Base-by-base conservation (phyloP, 2,888 invertebrate genomes). In the Drosophila anomalata region DNA sequence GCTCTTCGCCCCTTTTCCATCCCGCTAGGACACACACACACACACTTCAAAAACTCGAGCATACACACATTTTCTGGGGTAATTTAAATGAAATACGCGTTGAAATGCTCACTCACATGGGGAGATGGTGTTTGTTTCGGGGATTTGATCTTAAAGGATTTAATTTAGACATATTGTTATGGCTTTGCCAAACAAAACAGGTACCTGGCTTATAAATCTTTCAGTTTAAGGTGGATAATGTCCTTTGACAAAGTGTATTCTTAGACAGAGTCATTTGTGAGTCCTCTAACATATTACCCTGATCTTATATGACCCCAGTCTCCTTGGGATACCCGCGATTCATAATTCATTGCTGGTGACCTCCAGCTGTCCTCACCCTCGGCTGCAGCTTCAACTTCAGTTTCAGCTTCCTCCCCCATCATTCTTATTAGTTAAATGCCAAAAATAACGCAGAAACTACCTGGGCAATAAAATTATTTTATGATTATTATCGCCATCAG, bases 11-110 rank as follows among this genome's bases (percentile, higher is more conserved):
- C 41, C 54, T 51, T 47, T 54, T 52, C 39, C 51, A 51, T 5
- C 61, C 55, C 63, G 73, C 6, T 11, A 73, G 66, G 66, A 76
- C 80, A 63, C 74, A 76, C 59, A 76, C 59, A 39, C 14, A 14
- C 55, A 61, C 58, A 57, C 48, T 41, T n/a, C 20, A 44, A 41
- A 56, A 44, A 56, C 11, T 46, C 31, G 14, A 50, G 42, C 42
- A 79, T 81, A 78, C 70, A 79, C 70, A 85, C 41, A n/a, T 17
- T 42, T 85, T 82, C 24, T 67, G 52, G 63, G 69, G 82, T 79
- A 82, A 81, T 81, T 81, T 85, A 82, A 85, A 85, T 81, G 82
- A 82, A 85, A 85, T 82, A 79, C 85, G 62, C 68, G 70, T 22
- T 66, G 79, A 75, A 72, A 75, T 82, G 74, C 59, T 52, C 36